A percentile compares a stretch with the other conserved stretches of the same genome.
These are phyloP conservation scores for Electrophaes corylata DNA, from an alignment of 2,888 invertebrate species.

Conservation along the genomic window DNA sequence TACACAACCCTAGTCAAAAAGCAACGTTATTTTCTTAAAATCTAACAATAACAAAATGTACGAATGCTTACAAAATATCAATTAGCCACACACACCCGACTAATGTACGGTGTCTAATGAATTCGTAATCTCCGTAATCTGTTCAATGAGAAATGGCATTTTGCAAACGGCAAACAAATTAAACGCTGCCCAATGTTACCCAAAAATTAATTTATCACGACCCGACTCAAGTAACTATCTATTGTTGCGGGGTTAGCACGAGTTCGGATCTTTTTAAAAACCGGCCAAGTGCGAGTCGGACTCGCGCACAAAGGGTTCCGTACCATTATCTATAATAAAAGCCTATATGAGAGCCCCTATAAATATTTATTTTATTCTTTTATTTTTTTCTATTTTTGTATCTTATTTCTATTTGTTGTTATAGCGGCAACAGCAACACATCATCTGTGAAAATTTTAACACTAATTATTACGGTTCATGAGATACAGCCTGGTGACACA, in stretches of 20 bases:
- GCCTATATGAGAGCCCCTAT: too few relatives aligned
- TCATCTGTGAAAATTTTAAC: too few relatives aligned
- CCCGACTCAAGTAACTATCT: conserved; percentile 63
- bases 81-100: conserved; percentile 64
- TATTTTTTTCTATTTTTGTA: too few relatives aligned
- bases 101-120: conserved; percentile 80
- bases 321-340: too few relatives aligned
- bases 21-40: background rate
- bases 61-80: conserved; percentile 73
- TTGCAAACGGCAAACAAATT: conserved; percentile 80
- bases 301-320: too few relatives aligned
- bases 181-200: conserved; percentile 61
- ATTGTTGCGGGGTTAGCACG: conserved; percentile 40
- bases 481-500: too few relatives aligned
- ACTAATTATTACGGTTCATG: too few relatives aligned
- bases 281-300: too few relatives aligned
- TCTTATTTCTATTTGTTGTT: too few relatives aligned
- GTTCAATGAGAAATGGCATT: conserved; percentile 82
- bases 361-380: too few relatives aligned
- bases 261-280: background rate
- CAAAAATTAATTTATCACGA: conserved; percentile 84
- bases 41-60: conserved; percentile 7
- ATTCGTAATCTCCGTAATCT: conserved; percentile 83
- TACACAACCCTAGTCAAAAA: background rate
- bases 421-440: too few relatives aligned